Conservation (phyloP, 2,888 invertebrate genomes). For the Lathronympha strigana region DNA sequence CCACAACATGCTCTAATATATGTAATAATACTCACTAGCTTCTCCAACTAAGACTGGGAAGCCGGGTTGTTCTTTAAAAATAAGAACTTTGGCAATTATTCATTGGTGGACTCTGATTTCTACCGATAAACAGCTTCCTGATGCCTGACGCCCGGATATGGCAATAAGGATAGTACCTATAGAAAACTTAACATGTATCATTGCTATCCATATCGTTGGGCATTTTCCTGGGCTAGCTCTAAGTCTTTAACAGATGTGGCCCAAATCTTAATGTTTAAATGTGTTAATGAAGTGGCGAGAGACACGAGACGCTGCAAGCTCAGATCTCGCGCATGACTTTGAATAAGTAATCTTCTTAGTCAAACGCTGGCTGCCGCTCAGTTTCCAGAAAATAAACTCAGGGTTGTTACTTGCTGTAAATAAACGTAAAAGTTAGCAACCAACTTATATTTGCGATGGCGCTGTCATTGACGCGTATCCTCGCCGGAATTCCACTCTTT, state of each 20-base stretch:
- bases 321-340: conserved; percentile 65
- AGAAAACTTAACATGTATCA: no score
- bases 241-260: conserved; percentile 41
- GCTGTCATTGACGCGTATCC: conserved; percentile 16
- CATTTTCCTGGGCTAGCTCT: no score
- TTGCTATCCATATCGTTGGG: no score
- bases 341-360: conserved; percentile 68
- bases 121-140: no score
- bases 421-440: conserved; percentile 40
- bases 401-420: conserved; percentile 46
- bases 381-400: conserved; percentile 60
- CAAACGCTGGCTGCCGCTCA: conserved; percentile 51
- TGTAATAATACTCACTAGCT: no score
- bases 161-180: no score
- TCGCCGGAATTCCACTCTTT: conserved; percentile 25
- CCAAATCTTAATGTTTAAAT: conserved; percentile 65
- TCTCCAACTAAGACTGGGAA: no score
- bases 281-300: conserved; percentile 68
- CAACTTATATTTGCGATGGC: conserved; percentile 26
- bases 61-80: no score
- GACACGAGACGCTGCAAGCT: conserved; percentile 55
- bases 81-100: no score
- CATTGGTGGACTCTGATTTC: no score
- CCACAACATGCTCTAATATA: no score
- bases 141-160: no score